Base-by-base conservation (phyloP, 2,888 invertebrate genomes). In the Xanthostigma xanthostigma region DNA sequence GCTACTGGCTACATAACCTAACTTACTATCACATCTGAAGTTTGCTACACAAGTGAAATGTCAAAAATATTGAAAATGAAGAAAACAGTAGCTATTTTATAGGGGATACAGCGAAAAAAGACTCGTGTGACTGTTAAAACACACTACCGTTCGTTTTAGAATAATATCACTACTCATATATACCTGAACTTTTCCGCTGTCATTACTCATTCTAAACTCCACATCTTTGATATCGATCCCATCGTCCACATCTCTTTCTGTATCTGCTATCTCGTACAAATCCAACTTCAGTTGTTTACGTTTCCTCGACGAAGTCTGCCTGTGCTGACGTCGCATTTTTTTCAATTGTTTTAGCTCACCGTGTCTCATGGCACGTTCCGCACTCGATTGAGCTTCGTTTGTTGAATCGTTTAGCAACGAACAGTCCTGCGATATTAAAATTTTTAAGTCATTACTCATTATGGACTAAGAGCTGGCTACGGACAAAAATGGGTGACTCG, bases 291-390 rank as follows among this genome's bases (percentile, higher is more conserved):
- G 71, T 37, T 84, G 76, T 63, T 87, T 90, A 51, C 81, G 78
- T 55, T 78, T 79, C 57, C 78, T 76, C 0, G 78, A 76, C 27
- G 81, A 82, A 53, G 77, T 78, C 53, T 81, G 79, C 62, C 77
- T 79, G 59, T 83, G 80, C 53, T 80, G 77, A 52, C 84, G 68
- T 12, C 6, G 14, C 64, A 96, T 72, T 45, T 85, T 81, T 58
- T 84, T 83, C 33, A 97, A 69, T 53, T 91, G 83, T 59, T 88
- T 87, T 55, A 93, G 67, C 64, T 98, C 95, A 0, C 95, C 95
- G 59, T 92, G 83, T 41, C 92, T 76, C 52, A 88, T 73, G 0
- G 86, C 73, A 51, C 95, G 72, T 60, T 95, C 90, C 0, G 83
- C 69, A 50, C 86, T 84, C 0, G 78, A 74, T 62, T 78, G 71